Percentiles rank a stretch among this genome's conserved stretches.
Conservation (phyloP, 2,113 vertebrate species). For the Neotragus moschatus region DNA sequence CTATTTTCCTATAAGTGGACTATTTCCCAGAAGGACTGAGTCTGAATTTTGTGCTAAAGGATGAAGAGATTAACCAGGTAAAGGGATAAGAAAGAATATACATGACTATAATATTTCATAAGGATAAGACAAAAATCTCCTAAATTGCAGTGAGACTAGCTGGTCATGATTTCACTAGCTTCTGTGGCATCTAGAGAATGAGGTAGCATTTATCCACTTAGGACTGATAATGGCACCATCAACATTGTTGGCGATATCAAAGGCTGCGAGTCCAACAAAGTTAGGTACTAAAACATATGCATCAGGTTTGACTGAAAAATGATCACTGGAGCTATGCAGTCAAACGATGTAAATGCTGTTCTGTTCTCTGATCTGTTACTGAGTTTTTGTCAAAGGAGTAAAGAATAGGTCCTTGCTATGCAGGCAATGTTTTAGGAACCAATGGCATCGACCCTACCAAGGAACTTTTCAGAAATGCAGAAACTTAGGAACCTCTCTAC, state of each 20-base stretch:
- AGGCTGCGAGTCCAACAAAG: not conserved
- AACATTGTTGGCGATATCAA: not conserved
- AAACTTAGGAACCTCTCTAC: not conserved
- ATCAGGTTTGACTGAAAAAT: not conserved
- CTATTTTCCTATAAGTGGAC: not conserved
- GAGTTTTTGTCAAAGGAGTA: not conserved
- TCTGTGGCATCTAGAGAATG: not conserved
- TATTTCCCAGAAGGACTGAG: not conserved
- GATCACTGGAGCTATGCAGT: not conserved
- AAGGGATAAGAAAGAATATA: not conserved
- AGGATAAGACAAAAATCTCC: not conserved
- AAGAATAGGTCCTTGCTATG: not conserved
- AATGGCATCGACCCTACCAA: not conserved
- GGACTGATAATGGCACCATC: not conserved
- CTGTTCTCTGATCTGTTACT: not conserved
- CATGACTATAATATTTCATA: not conserved
- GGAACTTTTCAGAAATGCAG: not conserved
- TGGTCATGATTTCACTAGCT: not conserved
- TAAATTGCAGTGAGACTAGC: not conserved
- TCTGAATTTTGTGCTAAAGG: not conserved
- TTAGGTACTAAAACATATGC: not conserved
- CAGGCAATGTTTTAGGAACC: not conserved
- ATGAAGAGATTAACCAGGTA: not conserved
- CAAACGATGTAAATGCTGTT: not conserved
- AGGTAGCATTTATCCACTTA: not conserved